Base-by-base conservation (phyloP, 2,888 invertebrate species). In the Ophion costatus region DNA sequence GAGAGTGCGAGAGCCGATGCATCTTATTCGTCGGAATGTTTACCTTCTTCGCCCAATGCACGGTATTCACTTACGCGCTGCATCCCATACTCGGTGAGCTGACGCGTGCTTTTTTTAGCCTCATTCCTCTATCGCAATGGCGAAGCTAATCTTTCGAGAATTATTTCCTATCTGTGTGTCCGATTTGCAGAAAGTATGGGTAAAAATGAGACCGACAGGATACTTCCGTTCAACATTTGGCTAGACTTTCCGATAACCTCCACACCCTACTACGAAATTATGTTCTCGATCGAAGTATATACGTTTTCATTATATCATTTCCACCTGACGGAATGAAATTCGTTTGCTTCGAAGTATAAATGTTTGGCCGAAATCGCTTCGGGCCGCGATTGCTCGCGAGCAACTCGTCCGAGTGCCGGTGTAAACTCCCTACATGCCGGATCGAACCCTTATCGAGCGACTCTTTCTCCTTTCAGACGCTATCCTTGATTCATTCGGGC, bases 221-320 rank as follows among this genome's bases (percentile, higher is more conserved):
- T 83, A 17, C 80, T 87, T 76, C 88, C 87, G 33, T 88, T 88
- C 75, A 87, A 74, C 38, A 73, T 88, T 33, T 87, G 87, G 86
- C 14, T 89, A 17, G 82, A 88, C 70, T 73, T 88, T n/a, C 86
- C 89, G 3, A 57, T 80, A 20, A 78, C 85, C 0, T 56, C 59
- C 6, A 86, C 90, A 9, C 90, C 90, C 3, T 88, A 87, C 29
- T 90, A 81, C 79, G 89, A 90, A 88, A 56, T 88, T 6, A 24
- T 82, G 6, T 90, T 88, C 42, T n/a, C 42, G 2, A 51, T 89
- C 22, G 84, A 90, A 87, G 89, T 90, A 85, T 56, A 38, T 10
- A n/a, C 1, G 2, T 64, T 56, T 24, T 74, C 17, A 24, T 66
- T 57, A 22, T 10, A n/a, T 29, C 56, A 51, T 63, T 77, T 2